Percentiles rank a stretch among this genome's conserved stretches.
Evolutionary conservation across 2,797 vertebrate genomes (phyloP).

Genomic region (Potorous gilbertii): DNA sequence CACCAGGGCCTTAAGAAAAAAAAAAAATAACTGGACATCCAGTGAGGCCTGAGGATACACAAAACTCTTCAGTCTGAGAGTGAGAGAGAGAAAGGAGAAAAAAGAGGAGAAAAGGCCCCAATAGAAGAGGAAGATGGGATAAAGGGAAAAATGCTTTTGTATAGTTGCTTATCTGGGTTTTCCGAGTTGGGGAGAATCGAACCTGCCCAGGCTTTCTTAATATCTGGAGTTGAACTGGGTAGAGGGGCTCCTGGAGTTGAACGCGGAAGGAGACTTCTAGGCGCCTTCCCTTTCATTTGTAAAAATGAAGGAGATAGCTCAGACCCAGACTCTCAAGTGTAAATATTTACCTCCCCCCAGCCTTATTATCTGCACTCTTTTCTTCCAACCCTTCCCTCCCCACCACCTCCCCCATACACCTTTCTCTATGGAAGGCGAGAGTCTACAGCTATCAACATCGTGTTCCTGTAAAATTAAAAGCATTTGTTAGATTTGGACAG

Average conservation of each 20-base stretch:
- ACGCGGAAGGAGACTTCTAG: neutral
- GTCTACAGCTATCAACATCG: constrained; percentile 50
- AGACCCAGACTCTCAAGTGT: neutral
- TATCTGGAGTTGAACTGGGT: too few species aligned
- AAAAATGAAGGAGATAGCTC: neutral
- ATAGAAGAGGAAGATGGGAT: neutral
- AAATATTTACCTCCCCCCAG: constrained; percentile 43
- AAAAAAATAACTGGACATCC: neutral
- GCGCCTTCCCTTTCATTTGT: neutral
- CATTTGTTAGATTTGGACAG: constrained; percentile 74
- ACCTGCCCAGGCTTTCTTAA: neutral
- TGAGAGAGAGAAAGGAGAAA: neutral
- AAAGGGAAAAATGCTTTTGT: neutral
- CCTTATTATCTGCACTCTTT: neutral
- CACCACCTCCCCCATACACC: neutral
- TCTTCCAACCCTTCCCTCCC: neutral
- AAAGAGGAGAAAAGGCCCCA: neutral
- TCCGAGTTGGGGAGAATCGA: neutral
- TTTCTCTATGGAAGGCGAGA: neutral
- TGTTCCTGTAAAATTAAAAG: constrained; percentile 74
- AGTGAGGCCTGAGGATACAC: neutral
- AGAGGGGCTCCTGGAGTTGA: neutral
- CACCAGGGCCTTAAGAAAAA: neutral
- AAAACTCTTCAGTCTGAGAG: neutral
- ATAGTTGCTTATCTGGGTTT: neutral